Evolutionary conservation across 2,888 invertebrate genomes (phyloP).

Genomic region (Catocala sponsa): DNA sequence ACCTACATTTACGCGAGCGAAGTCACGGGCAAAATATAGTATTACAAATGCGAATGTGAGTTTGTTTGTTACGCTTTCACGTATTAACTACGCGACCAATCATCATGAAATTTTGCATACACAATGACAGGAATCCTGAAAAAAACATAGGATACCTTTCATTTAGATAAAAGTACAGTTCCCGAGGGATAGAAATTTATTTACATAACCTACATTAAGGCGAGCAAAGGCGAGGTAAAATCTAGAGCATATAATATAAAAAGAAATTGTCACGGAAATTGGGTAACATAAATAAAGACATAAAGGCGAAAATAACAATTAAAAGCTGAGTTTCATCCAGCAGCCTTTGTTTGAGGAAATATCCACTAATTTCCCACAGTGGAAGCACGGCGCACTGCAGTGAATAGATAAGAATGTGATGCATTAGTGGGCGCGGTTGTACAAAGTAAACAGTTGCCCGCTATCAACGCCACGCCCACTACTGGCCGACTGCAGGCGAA

Average conservation of each 20-base stretch:
- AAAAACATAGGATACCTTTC: too few species aligned
- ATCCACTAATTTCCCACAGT: slow-evolving; percentile 44
- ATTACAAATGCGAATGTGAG: too few species aligned
- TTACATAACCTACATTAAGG: too few species aligned
- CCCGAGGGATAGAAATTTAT: too few species aligned
- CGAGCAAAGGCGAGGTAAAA: too few species aligned
- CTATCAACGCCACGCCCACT: slow-evolving; percentile 57
- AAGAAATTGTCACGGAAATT: not conserved
- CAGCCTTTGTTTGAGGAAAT: slow-evolving; percentile 28
- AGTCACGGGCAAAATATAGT: too few species aligned
- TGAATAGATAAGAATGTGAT: slow-evolving; percentile 75
- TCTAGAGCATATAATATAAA: not conserved
- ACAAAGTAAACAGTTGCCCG: slow-evolving; percentile 67
- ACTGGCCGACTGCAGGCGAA: slow-evolving; percentile 47
- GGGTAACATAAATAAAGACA: not conserved
- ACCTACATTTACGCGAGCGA: too few species aligned
- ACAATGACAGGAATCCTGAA: too few species aligned
- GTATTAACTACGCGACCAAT: too few species aligned
- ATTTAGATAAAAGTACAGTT: too few species aligned
- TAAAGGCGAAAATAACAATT: not conserved
- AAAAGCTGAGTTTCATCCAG: slow-evolving; percentile 16
- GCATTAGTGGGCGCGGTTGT: slow-evolving; percentile 68
- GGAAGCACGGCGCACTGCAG: slow-evolving; percentile 60
- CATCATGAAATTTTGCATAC: too few species aligned
- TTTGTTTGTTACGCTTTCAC: too few species aligned